Evolutionary conservation across 2,113 vertebrate species (phyloP).

Genomic region (Excalfactoria chinensis): DNA sequence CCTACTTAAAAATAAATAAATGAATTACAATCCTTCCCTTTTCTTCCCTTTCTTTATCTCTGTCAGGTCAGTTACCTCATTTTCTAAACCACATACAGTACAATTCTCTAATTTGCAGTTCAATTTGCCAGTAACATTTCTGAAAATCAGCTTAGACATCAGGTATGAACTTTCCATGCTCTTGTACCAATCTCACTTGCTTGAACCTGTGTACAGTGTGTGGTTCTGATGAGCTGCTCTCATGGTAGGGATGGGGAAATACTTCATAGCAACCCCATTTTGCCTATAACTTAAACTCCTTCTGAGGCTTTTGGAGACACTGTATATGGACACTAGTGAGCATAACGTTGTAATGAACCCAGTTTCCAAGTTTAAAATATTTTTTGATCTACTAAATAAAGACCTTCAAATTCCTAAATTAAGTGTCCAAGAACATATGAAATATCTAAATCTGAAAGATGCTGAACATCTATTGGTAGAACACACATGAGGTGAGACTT

Average conservation of each 20-base stretch:
- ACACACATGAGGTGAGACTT: background rate
- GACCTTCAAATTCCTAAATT: background rate
- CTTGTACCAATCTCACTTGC: background rate
- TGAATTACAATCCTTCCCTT: background rate
- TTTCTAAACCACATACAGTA: background rate
- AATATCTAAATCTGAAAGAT: background rate
- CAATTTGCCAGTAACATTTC: background rate
- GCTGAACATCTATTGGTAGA: background rate
- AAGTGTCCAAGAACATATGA: background rate
- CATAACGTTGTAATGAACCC: background rate
- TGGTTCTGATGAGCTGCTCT: background rate
- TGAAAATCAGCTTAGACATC: background rate
- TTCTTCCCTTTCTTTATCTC: background rate
- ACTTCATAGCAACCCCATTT: too few species aligned
- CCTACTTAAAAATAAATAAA: background rate
- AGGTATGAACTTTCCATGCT: background rate
- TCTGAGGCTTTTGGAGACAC: background rate
- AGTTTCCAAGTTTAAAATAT: background rate
- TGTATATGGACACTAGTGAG: background rate
- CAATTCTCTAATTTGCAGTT: background rate
- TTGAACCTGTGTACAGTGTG: fast-evolving
- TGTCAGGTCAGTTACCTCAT: background rate
- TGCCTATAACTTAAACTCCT: background rate
- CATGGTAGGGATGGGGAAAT: fast-evolving
- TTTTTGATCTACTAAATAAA: background rate